Base-by-base conservation (phyloP, 2,797 vertebrate genomes). In the Xenopus petersii region DNA sequence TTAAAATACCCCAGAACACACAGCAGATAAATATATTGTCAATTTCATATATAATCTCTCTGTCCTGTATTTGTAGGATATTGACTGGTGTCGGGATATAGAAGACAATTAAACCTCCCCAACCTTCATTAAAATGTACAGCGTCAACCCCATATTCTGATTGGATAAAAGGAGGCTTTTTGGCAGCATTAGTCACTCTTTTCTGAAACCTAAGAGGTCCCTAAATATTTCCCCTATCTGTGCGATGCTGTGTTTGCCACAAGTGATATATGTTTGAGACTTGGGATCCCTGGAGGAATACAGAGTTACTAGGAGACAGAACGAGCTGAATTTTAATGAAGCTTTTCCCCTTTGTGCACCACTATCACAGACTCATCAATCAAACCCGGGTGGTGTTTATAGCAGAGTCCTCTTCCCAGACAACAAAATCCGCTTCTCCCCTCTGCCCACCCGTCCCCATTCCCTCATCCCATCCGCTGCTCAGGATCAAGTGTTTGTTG, bases 271-370 rank as follows among this genome's bases (percentile, higher is more conserved):
- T 81, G 54, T 70, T 59, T 77, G 78, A 81, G 80, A 81, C 10
- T 56, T 71, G 71, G 74, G 74, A 74, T 75, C 81, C 30, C 81
- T 0, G 56, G 59, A 81, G 80, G 80, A 75, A 81, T 80, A 77
- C 21, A 70, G 71, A 70, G 82, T 87, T 86, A 81, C 83, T 83
- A 77, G 81, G 82, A 82, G 82, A 83, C 77, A 61, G 67, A 0
- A 0, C 70, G 42, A 48, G 13, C 68, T 82, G 72, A 80, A 61
- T 67, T 79, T 82, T 84, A 86, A 86, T 86, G 80, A 83, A 67
- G 2, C 16, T 59, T 1, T 21, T 54, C 3, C 3, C 21, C 1
- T 42, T 10, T 54, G 62, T 42, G 70, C 12, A 13, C 13, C 16
- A 62, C 3, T 70, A 0, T n/a, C 7, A 3, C 51, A 54, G 7